Evolutionary conservation across 1,140 invertebrate genomes (phyloP), one percentile per base, ranked within the genome.

Genomic region (Pollicipes pollicipes): DNA sequence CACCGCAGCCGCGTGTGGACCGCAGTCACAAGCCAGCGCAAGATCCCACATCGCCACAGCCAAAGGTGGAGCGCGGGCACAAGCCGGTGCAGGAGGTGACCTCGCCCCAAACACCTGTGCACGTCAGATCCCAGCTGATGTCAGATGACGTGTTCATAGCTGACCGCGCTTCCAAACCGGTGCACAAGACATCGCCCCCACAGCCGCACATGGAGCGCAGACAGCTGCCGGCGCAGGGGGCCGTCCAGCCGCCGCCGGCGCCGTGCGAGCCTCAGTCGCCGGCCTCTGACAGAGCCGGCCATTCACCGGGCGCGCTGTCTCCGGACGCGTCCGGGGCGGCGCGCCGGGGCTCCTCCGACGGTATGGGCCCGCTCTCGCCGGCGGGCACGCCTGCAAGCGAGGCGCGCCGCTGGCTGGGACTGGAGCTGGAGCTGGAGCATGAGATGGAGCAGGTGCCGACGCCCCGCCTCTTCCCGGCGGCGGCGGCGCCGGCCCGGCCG

Each of bases 181-280:
- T 21, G 3, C 45, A 58, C 45, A 21, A 75, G 66, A n/a, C 73
- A 29, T 37, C 30, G 27, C 28, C 70, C 31, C 27, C 35, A n/a
- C n/a, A n/a, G n/a, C n/a, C n/a, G n/a, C n/a, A n/a, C n/a, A n/a
- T n/a, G n/a, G n/a, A n/a, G n/a, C n/a, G n/a, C n/a, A n/a, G n/a
- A n/a, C n/a, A n/a, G n/a, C n/a, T n/a, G 30, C 63, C 32, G 6
- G 13, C 45, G 6, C 45, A 10, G 45, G 13, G 13, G 6, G 17
- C 17, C 21, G 10, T 58, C 2, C 45, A 21, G 13, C 13, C 13
- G 13, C 45, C 45, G 45, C 45, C 13, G 45, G 24, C 45, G 2
- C 45, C 45, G 45, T 21, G 45, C 45, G 45, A 10, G 13, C 13
- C 45, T 3, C 13, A 58, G 10, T 21, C 45, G 13, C 45, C 45